phyloP scores from a whole-genome alignment of 2,113 vertebrate species.

The Hucho hucho region DNA sequence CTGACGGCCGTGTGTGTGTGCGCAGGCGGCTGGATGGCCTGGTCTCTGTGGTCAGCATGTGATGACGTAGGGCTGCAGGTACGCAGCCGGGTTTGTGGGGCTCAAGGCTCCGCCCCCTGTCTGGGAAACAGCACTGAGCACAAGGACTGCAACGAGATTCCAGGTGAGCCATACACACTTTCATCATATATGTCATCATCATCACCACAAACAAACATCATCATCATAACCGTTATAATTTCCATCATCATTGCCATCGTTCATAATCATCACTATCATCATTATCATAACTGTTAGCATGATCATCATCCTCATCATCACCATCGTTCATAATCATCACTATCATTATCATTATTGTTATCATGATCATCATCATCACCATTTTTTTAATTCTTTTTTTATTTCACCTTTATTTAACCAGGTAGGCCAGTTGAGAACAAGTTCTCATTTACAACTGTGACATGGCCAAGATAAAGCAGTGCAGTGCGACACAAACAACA shows the following conservation, averaged over 20 bases:
- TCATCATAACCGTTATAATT: background rate
- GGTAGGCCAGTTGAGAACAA: too few species aligned
- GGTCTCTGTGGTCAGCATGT: conserved; percentile 92
- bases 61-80: conserved; percentile 85
- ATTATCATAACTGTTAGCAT: too few species aligned
- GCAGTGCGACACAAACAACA: too few species aligned
- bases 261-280: too few species aligned
- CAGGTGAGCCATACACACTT: conserved; percentile 72
- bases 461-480: too few species aligned
- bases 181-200: background rate
- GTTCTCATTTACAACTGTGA: too few species aligned
- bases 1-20: background rate
- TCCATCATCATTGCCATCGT: background rate
- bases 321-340: too few species aligned
- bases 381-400: too few species aligned
- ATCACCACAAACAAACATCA: background rate
- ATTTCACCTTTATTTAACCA: too few species aligned
- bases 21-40: conserved; percentile 94
- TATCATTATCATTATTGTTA: too few species aligned
- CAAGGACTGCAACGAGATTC: conserved; percentile 91
- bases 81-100: conserved; percentile 82
- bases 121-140: conserved; percentile 88
- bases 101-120: conserved; percentile 77
- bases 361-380: too few species aligned
- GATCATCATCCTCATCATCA: too few species aligned